Percentiles rank a stretch among this genome's conserved stretches.
These are phyloP conservation scores for Synodontis membranacea DNA, from an alignment of 2,113 vertebrate genomes.

Conservation along the genomic window DNA sequence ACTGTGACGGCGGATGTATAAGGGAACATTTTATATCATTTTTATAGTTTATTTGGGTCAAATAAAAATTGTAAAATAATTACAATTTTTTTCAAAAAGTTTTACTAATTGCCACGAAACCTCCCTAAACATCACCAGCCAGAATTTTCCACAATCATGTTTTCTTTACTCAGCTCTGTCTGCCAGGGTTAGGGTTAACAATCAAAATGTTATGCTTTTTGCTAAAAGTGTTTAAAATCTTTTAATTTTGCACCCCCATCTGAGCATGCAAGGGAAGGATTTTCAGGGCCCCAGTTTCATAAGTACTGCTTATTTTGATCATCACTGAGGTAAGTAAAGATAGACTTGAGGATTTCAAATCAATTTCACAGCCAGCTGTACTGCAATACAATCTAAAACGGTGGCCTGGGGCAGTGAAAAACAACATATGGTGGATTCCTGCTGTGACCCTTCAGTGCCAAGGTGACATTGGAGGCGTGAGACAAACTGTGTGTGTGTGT, in stretches of 20 bases:
- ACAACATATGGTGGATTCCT: conserved; percentile 5
- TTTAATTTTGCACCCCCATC: neutral
- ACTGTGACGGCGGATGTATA: neutral
- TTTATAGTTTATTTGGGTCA: too few relatives aligned
- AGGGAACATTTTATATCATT: neutral
- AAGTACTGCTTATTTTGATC: neutral
- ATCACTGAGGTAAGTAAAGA: neutral
- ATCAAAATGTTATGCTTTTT: neutral
- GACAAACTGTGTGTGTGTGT: neutral
- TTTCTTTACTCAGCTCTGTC: neutral
- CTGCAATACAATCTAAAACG: neutral
- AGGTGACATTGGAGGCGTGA: conserved; percentile 4
- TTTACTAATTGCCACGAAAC: neutral
- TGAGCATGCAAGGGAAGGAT: neutral
- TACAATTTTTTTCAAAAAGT: too few relatives aligned
- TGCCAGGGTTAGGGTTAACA: neutral
- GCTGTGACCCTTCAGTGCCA: conserved; percentile 3
- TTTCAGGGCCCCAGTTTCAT: neutral
- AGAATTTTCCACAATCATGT: neutral
- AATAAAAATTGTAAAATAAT: too few relatives aligned
- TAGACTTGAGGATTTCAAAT: neutral
- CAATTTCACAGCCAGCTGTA: neutral
- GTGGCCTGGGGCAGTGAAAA: neutral
- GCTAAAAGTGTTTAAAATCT: neutral
- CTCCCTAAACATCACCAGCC: neutral